Percentiles rank a stretch among this genome's conserved stretches.
These are phyloP conservation scores for Microtus montanus DNA, from an alignment of 2,113 vertebrate species.

Conservation along the genomic window DNA sequence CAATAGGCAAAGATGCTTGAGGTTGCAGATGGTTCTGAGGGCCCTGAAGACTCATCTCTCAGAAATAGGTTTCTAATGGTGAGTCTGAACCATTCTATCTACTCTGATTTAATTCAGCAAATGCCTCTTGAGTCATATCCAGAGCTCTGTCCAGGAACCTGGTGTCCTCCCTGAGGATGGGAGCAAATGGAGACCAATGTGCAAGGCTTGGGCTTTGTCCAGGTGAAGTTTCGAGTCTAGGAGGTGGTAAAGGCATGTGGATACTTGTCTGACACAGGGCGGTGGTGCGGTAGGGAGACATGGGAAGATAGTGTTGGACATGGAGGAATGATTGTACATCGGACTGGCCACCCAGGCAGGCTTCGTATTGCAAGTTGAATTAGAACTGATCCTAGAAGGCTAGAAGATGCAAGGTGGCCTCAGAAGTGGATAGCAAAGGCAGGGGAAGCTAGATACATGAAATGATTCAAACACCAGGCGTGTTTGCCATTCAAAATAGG, in stretches of 20 bases:
- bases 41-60: not conserved
- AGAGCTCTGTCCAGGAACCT: not conserved
- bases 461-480: not conserved
- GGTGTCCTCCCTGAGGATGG: not conserved
- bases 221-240: not conserved
- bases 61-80: not conserved
- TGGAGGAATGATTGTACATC: not conserved
- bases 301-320: not conserved
- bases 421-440: not conserved
- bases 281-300: not conserved
- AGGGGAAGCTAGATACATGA: not conserved
- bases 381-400: not conserved
- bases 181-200: not conserved
- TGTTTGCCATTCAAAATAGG: not conserved
- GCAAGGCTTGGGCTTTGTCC: not conserved
- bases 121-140: not conserved
- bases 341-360: not conserved
- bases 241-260: not conserved
- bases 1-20: not conserved
- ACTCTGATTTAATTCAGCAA: not conserved
- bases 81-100: not conserved
- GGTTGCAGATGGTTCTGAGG: not conserved
- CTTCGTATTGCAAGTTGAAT: not conserved
- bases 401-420: not conserved
- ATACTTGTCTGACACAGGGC: too few species aligned